Evolutionary conservation across 2,888 invertebrate species (phyloP).

Genomic region (Selenia dentaria): DNA sequence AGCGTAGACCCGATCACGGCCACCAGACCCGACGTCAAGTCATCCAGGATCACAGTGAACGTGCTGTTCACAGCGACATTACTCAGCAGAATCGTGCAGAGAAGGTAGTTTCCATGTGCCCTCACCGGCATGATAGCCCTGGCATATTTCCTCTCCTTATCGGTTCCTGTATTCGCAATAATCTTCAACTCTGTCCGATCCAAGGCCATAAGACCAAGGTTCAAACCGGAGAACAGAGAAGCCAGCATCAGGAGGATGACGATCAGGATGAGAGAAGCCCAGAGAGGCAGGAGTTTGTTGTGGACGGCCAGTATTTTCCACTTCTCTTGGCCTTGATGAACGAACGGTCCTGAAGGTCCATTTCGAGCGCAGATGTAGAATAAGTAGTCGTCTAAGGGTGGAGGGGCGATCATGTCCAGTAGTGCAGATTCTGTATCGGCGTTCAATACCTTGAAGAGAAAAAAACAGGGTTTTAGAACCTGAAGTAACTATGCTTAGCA

Average conservation of each 20-base stretch:
- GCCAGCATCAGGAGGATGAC: conserved; percentile 92
- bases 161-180: conserved; percentile 96
- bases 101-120: conserved; percentile 95
- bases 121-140: conserved; percentile 96
- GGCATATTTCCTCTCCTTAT: conserved; percentile 92
- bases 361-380: conserved; percentile 73
- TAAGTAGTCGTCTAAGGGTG: conserved; percentile 57
- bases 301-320: conserved; percentile 88
- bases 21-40: conserved; percentile 95
- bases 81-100: conserved; percentile 91
- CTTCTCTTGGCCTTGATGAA: conserved; percentile 87
- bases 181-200: conserved; percentile 98
- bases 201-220: conserved; percentile 97
- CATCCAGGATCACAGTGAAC: conserved; percentile 97
- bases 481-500: no score
- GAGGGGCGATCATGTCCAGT: conserved; percentile 58
- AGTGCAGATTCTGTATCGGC: conserved; percentile 55
- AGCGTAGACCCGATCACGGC: conserved; percentile 96
- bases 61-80: conserved; percentile 98
- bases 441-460: conserved; percentile 42
- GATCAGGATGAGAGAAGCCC: conserved; percentile 91
- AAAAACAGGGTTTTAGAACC: background rate
- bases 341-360: conserved; percentile 59
- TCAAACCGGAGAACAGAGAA: conserved; percentile 98
- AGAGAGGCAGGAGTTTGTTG: conserved; percentile 90